Evolutionary conservation across 2,797 vertebrate genomes (phyloP).

Genomic region (Ptychadena robeensis): DNA sequence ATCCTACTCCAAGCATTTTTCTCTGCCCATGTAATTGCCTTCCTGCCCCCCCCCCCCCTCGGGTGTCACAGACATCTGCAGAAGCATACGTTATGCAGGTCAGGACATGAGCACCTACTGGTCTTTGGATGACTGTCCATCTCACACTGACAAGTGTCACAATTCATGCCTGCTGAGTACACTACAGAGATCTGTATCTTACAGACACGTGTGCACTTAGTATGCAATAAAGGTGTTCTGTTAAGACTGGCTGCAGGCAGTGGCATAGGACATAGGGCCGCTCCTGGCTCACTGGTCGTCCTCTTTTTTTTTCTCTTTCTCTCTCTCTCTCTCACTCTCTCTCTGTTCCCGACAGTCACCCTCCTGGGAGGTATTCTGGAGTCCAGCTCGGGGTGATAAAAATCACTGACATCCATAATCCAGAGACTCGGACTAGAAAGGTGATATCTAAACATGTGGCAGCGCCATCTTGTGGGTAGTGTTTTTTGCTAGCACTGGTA

Average conservation of each 20-base stretch:
- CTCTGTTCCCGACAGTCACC: no score
- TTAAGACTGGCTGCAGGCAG: not conserved
- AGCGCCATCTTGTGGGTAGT: no score
- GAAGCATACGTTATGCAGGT: not conserved
- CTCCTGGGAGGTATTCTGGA: no score
- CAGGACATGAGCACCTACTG: conserved; percentile 33
- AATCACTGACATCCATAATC: no score
- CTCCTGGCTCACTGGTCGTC: no score
- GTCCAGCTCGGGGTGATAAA: no score
- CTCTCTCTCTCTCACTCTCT: no score
- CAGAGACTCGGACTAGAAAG: no score
- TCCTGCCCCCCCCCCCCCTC: conserved; percentile 36
- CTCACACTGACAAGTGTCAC: not conserved
- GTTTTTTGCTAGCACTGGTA: no score
- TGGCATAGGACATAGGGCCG: no score
- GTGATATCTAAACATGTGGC: no score
- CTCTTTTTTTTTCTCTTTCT: no score
- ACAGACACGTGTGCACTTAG: not conserved
- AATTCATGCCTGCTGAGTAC: not conserved
- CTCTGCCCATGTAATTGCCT: not conserved
- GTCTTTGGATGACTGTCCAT: conserved; percentile 6
- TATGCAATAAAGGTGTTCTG: not conserved
- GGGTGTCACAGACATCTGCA: conserved; percentile 36
- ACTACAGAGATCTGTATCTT: not conserved
- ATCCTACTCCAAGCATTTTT: conserved; percentile 11